Percentiles rank a stretch among this genome's conserved stretches.
phyloP scores from a whole-genome alignment of 2,888 invertebrate species.

The Uropetala carovei region DNA sequence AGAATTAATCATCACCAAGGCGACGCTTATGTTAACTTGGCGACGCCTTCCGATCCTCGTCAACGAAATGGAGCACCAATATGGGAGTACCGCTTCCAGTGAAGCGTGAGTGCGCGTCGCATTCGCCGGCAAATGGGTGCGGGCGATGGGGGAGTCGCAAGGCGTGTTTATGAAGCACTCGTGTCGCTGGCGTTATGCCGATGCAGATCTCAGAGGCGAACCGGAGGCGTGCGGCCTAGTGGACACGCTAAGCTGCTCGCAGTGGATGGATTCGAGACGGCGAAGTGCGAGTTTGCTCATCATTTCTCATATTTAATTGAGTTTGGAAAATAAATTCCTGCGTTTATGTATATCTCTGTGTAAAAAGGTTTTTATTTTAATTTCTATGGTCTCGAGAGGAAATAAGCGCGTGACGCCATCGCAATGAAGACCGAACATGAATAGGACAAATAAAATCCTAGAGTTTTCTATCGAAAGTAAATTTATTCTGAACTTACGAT shows the following conservation, averaged over 20 bases:
- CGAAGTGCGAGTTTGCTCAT: no score
- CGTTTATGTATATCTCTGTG: no score
- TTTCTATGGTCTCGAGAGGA: no score
- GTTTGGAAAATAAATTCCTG: no score
- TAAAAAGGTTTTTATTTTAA: no score
- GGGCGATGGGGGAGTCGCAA: neutral
- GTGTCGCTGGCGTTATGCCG: neutral
- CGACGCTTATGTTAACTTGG: neutral
- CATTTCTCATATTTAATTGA: no score
- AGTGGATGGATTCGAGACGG: no score
- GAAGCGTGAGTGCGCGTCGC: neutral
- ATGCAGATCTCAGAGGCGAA: neutral
- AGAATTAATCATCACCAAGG: constrained; percentile 7
- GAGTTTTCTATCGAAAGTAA: neutral
- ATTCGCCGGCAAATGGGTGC: constrained; percentile 12
- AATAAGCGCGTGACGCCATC: no score
- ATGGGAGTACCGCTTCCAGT: neutral
- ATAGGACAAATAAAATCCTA: neutral
- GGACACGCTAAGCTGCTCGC: no score
- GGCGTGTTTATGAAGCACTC: neutral
- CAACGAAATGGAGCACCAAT: neutral
- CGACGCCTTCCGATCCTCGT: neutral
- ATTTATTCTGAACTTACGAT: neutral
- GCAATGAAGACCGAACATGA: no score
- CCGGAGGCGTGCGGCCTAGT: neutral